phyloP scores from a whole-genome alignment of 2,888 invertebrate species.

The Coelogynopora nodosa region DNA sequence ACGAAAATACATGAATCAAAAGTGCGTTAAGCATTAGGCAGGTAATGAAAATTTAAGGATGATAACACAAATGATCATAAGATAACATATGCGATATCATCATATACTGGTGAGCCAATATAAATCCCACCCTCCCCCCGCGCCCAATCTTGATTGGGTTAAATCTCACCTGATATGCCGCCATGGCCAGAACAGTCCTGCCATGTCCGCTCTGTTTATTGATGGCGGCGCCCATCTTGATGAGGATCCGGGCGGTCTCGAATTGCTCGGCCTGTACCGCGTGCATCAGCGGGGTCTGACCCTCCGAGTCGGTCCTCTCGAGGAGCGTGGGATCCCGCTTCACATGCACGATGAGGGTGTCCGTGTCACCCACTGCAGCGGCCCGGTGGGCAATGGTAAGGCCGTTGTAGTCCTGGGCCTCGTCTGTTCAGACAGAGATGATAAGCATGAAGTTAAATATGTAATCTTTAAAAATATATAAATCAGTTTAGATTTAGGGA shows the following conservation, averaged over 20 bases:
- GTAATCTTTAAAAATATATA: too few relatives aligned
- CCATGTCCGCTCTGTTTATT: constrained; percentile 55
- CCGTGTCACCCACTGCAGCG: constrained; percentile 52
- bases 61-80: too few relatives aligned
- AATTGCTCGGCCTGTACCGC: constrained; percentile 53
- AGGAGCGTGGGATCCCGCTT: constrained; percentile 53
- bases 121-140: too few relatives aligned
- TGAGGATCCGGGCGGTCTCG: constrained; percentile 52
- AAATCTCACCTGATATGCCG: constrained; percentile 57
- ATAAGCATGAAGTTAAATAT: too few relatives aligned
- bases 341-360: constrained; percentile 50
- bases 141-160: too few relatives aligned
- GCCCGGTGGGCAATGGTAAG: constrained; percentile 51
- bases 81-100: too few relatives aligned
- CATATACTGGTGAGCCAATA: too few relatives aligned
- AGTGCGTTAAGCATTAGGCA: too few relatives aligned
- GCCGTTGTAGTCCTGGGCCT: constrained; percentile 41
- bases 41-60: too few relatives aligned
- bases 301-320: constrained; percentile 53
- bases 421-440: not conserved
- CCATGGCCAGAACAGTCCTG: constrained; percentile 54
- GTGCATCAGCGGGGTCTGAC: constrained; percentile 53
- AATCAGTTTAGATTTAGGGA: too few relatives aligned
- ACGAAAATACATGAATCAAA: too few relatives aligned
- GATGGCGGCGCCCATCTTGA: constrained; percentile 56